A percentile compares a stretch with the other conserved stretches of the same genome.
Conservation (phyloP, 2,888 invertebrate species). For the Archips crataeganus region DNA sequence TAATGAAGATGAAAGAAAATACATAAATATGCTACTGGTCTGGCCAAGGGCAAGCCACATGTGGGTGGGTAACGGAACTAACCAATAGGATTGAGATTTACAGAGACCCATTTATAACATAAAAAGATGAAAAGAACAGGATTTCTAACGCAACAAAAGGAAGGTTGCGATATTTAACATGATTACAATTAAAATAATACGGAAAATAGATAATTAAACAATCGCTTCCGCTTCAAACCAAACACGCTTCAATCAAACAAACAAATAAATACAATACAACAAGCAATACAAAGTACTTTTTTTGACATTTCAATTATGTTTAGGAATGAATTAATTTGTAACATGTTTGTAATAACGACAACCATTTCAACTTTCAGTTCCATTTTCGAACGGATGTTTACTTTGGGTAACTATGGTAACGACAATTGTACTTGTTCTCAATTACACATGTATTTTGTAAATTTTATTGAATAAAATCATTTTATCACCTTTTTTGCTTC, state of each 20-base stretch:
- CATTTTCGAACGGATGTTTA: neutral
- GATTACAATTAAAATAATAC: no score
- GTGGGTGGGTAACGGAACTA: neutral
- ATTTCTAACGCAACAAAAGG: neutral
- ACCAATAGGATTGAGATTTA: neutral
- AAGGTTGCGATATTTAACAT: no score
- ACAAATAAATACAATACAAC: neutral
- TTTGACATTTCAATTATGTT: slow-evolving; percentile 2
- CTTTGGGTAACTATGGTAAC: neutral
- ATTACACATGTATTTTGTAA: neutral
- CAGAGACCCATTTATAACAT: neutral
- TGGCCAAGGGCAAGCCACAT: neutral
- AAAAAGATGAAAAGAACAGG: neutral
- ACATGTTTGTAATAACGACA: neutral
- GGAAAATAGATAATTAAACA: no score
- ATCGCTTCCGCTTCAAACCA: no score
- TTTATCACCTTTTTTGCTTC: neutral
- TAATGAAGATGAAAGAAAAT: neutral
- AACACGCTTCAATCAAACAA: no score
- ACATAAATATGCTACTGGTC: neutral
- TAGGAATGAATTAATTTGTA: neutral
- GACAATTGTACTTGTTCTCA: neutral
- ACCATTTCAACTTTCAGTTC: neutral
- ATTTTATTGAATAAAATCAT: neutral
- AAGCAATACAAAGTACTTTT: neutral